Base-by-base conservation (phyloP, 37 sponge, comb jelly and placozoan genomes). In the Ephydatia muelleri region DNA sequence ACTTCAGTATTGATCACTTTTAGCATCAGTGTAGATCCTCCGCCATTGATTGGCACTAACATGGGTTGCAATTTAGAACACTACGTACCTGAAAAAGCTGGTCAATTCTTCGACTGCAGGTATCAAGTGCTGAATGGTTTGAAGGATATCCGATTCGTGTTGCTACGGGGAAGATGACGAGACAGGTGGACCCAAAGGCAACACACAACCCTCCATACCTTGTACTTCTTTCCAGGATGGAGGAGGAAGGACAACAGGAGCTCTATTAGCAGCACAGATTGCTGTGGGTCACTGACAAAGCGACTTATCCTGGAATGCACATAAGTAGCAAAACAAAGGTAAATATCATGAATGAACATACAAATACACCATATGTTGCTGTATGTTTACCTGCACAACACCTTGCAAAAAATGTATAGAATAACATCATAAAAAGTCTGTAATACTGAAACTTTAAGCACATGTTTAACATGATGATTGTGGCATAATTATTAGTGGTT, bases 241-340 rank as follows among this genome's bases (percentile, higher is more conserved):
- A 36, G 19, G 30, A 91, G 30, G 39, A 87, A 87, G 2, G 88
- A 88, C 65, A 91, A 64, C 35, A 91, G 70, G 39, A 84, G 48
- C 37, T 75, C 32, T 8, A 85, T 70, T 30, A 92, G 40, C 4
- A 48, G 27, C 0, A 32, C 75, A 16, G 83, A 82, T 27, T 77
- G 67, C 11, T 21, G 8, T 26, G 79, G 40, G 9, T 82, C 83
- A 30, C 33, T 82, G 31, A 92, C 82, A 82, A 76, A 73, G 9
- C 31, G 33, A 74, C 93, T 88, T 12, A 92, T 85, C 82, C 93
- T 92, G 43, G 6, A 43, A 43, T 8, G 8, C 47, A 43, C 47
- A 43, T 8, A 43, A 4, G 8, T 8, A 43, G 6, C 4, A 4
- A 43, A 4, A 43, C 47, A 43, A 4, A 43, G 4, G 47, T 8